Conservation (phyloP, 2,888 invertebrate species). For the Sesia apiformis region DNA sequence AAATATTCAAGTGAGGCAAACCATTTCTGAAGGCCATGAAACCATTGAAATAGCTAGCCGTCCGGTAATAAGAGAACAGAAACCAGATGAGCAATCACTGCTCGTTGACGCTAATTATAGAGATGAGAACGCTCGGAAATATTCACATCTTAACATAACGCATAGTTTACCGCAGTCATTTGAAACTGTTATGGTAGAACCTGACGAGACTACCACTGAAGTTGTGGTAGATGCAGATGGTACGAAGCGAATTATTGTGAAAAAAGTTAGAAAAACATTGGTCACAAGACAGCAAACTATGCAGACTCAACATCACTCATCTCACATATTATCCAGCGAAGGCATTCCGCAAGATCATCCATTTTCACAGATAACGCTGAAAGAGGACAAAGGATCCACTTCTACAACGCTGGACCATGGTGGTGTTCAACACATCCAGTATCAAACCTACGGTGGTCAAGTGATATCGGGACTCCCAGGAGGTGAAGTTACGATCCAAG, state of each 20-base stretch:
- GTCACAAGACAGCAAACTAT: conserved; percentile 79
- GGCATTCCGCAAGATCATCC: conserved; percentile 76
- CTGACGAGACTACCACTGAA: conserved; percentile 87
- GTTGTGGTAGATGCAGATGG: conserved; percentile 88
- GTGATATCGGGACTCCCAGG: conserved; percentile 77
- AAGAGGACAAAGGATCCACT: conserved; percentile 77
- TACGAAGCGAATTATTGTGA: conserved; percentile 85
- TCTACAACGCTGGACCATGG: conserved; percentile 76
- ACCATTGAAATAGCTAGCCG: conserved; percentile 82
- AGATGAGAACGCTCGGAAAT: conserved; percentile 65
- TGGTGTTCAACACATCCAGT: conserved; percentile 75
- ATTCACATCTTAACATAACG: conserved; percentile 81
- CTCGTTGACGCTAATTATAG: conserved; percentile 83
- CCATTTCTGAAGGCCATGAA: conserved; percentile 77
- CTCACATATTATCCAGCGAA: conserved; percentile 69
- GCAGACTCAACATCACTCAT: conserved; percentile 76
- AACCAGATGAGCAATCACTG: conserved; percentile 75
- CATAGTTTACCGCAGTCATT: conserved; percentile 84
- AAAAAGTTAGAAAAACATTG: conserved; percentile 80
- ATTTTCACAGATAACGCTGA: conserved; percentile 79
- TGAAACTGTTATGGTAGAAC: conserved; percentile 87
- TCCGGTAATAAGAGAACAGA: conserved; percentile 64
- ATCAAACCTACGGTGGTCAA: conserved; percentile 78
- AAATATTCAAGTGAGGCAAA: conserved; percentile 80
- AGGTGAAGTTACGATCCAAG: conserved; percentile 77